Evolutionary conservation across 2,113 vertebrate genomes (phyloP).

Genomic region (Myrmecophaga tridactyla): DNA sequence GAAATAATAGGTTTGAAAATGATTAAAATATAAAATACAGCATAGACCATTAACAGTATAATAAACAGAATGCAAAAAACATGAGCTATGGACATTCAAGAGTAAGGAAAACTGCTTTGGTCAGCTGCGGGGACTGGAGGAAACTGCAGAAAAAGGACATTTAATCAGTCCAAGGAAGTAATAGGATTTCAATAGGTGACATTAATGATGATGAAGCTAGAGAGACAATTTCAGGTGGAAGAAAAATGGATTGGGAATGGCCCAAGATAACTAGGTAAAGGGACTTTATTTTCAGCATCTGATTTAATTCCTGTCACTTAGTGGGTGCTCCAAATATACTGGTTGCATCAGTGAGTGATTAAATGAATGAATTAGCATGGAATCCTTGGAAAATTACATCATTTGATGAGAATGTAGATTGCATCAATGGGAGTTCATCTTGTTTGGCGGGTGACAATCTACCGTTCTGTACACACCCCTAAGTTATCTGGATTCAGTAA

Average conservation of each 20-base stretch:
- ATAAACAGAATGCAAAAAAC: background rate
- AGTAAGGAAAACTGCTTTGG: background rate
- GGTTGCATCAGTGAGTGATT: background rate
- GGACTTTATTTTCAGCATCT: background rate
- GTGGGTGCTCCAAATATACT: background rate
- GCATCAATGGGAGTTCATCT: background rate
- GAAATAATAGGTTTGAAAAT: background rate
- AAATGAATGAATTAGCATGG: background rate
- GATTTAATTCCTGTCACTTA: background rate
- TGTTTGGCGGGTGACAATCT: background rate
- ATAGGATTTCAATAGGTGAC: background rate
- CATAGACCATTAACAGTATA: background rate
- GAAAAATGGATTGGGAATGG: background rate
- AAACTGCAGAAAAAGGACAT: background rate
- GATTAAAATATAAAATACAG: background rate
- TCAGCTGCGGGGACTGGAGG: background rate
- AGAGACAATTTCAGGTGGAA: background rate
- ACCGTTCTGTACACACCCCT: background rate
- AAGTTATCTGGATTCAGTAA: background rate
- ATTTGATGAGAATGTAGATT: background rate
- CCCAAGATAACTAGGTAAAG: background rate
- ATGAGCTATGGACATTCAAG: background rate
- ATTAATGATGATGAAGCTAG: background rate
- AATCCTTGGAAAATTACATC: background rate
- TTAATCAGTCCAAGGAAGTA: background rate